Percentiles rank a stretch among this genome's conserved stretches.
phyloP scores from a whole-genome alignment of 2,888 invertebrate genomes.

The Drosophila prostipennis region DNA sequence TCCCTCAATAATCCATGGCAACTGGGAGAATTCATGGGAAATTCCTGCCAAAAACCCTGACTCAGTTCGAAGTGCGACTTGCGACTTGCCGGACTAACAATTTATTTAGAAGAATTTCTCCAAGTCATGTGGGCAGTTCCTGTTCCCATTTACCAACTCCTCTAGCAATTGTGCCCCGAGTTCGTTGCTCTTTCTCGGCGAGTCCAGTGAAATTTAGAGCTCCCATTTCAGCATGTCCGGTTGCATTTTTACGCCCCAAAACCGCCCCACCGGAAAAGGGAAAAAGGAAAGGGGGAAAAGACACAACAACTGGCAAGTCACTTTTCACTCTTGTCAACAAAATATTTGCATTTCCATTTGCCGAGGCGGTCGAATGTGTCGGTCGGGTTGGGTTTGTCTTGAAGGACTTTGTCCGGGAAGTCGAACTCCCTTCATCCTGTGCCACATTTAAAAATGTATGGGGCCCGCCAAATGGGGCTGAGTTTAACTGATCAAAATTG shows the following conservation, averaged over 20 bases:
- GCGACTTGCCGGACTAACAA: slow-evolving; percentile 36
- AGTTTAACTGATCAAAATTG: slow-evolving; percentile 72
- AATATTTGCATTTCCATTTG: slow-evolving; percentile 58
- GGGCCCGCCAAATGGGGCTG: slow-evolving; percentile 21
- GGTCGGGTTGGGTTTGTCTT: slow-evolving; percentile 13
- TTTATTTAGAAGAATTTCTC: slow-evolving; percentile 38
- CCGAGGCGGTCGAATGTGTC: slow-evolving; percentile 13
- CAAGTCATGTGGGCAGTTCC: slow-evolving; percentile 42
- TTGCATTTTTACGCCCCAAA: slow-evolving; percentile 34
- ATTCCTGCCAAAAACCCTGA: slow-evolving; percentile 32
- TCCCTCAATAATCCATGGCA: slow-evolving; percentile 7
- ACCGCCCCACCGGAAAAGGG: slow-evolving; percentile 4
- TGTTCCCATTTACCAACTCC: slow-evolving; percentile 26
- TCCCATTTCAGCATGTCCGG: slow-evolving; percentile 59
- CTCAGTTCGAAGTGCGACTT: slow-evolving; percentile 21
- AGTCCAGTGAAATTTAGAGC: slow-evolving; percentile 29
- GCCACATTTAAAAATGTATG: slow-evolving; percentile 71
- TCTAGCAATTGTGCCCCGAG: slow-evolving; percentile 22
- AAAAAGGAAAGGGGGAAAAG: background rate
- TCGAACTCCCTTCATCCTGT: slow-evolving; percentile 38
- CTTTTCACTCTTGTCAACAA: slow-evolving; percentile 67
- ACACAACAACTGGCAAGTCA: slow-evolving; percentile 63
- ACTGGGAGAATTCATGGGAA: slow-evolving; percentile 9
- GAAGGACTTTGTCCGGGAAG: slow-evolving; percentile 11
- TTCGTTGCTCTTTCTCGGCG: slow-evolving; percentile 28